Conservation (phyloP, 2,797 vertebrate species). For the Mastacembelus armatus region DNA sequence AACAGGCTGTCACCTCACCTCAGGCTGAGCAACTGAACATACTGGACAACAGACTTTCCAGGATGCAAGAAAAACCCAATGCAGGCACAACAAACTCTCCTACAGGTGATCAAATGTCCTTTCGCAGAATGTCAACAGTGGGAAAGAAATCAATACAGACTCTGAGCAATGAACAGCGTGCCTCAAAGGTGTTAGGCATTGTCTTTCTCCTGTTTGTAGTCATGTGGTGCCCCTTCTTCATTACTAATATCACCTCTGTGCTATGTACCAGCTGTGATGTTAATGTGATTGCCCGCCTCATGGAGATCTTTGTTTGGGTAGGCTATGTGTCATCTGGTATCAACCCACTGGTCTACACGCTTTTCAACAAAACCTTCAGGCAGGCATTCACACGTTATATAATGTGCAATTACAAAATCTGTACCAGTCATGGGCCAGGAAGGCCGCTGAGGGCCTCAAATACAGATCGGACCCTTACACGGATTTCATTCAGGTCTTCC, state of each 20-base stretch:
- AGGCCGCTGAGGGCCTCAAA: conserved; percentile 72
- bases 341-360: conserved; percentile 96
- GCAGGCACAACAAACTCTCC: conserved; percentile 36
- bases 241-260: conserved; percentile 94
- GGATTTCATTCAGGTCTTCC: conserved; percentile 88
- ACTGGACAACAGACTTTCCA: conserved; percentile 80
- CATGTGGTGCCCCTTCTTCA: conserved; percentile 99
- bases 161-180: conserved; percentile 95
- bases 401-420: conserved; percentile 89
- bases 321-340: conserved; percentile 97
- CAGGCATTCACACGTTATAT: conserved; percentile 95
- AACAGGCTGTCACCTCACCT: conserved; percentile 77
- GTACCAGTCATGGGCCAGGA: conserved; percentile 18
- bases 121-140: conserved; percentile 87
- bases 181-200: conserved; percentile 96
- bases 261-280: conserved; percentile 89
- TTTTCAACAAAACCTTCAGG: conserved; percentile 98
- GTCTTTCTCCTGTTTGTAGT: conserved; percentile 96
- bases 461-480: conserved; percentile 77
- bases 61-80: conserved; percentile 61
- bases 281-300: conserved; percentile 86
- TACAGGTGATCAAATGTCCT: conserved; percentile 72
- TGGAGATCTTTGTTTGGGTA: conserved; percentile 98
- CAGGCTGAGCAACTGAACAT: conserved; percentile 85
- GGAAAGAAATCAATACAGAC: conserved; percentile 97